Base-by-base conservation (phyloP, 2,113 vertebrate species). In the Baryphthengus martii region DNA sequence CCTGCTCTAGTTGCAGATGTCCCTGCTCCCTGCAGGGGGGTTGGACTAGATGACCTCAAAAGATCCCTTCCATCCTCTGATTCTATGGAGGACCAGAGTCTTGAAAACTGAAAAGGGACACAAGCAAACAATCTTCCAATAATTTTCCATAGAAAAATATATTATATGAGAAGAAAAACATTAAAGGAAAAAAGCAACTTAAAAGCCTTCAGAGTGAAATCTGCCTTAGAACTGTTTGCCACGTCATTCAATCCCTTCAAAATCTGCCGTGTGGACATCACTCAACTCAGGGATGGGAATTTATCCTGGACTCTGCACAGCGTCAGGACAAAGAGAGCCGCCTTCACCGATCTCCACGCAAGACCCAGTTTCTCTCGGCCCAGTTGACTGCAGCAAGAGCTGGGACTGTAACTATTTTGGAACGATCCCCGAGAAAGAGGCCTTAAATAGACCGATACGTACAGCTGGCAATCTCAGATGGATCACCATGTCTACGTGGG, bases 391-490 rank as follows among this genome's bases (percentile, higher is more conserved):
- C 81, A 88, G 77, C 40, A 72, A 61, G 33, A 85, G 71, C 65
- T 85, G 55, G 90, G 50, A 39, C 61, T 95, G 89, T 72, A 88
- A 88, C 86, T 96, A 92, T 93, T 97, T 91, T 95, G 76, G 95
- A 91, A 39, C 52, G 58, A 93, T 91, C 88, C 89, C 94, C 87
- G 62, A 94, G 95, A 97, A 95, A 93, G 55, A 81, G 39, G 52
- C 85, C 81, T 82, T 88, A 95, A 95, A 97, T 97, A 95, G 85
- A 96, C 79, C 49, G 87, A 84, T 87, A 90, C 1, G 13, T 95
- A 58, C 29, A 78, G 72, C 82, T 96, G 62, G 68, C 76, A 94
- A 39, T 76, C 95, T 94, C 96, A 93, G 73, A 90, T 67, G 78
- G 87, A 93, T n/a, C n/a, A n/a, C n/a, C n/a, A n/a, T n/a, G n/a